Evolutionary conservation across 64 coral and sea anemone species (phyloP), one percentile per base, ranked within the genome.

Genomic region (Stichodactyla helianthus): DNA sequence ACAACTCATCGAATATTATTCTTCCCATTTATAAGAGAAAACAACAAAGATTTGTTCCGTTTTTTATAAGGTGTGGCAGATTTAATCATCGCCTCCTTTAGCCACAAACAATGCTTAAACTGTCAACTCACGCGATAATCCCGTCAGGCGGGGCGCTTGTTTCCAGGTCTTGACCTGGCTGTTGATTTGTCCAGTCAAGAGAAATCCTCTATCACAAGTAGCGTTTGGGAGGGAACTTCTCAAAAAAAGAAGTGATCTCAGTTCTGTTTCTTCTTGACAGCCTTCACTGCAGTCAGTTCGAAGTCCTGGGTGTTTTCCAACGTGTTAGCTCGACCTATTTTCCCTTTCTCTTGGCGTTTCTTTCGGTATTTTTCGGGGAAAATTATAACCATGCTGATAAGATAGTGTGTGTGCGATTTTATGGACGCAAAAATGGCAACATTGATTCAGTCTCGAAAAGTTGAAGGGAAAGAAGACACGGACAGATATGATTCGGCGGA

Each of bases 391-490:
- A 74, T 74, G 68, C 26, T 74, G 68, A 23, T 74, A 10, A 74
- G 27, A 74, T 74, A 74, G 68, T 27, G n/a, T 11, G 14, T 9
- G 9, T 58, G 9, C 4, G 11, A 11, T 7, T 23, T 74, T 81
- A 79, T 52, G 51, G 78, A 81, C 51, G 20, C 12, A 14, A 53
- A 18, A 85, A 90, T 90, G 89, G 89, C 89, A 19, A 53, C n/a
- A 31, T 59, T 77, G 12, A 17, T 85, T 57, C 50, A 84, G 26
- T 59, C 51, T 77, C 54, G 89, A 18, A 83, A 85, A 79, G 84
- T 90, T 50, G 89, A 90, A 56, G 89, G 89, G 3, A 90, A 85
- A 63, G 89, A 90, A 79, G 83, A 82, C 1, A 14, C 71, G 16
- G n/a, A 79, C 6, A 77, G 58, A 35, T 90, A 85, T 85, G 82